Percentiles rank a stretch among this genome's conserved stretches.
These are phyloP conservation scores for Bradynema listronoti DNA, from an alignment of 1,140 invertebrate species.

Conservation along the genomic window DNA sequence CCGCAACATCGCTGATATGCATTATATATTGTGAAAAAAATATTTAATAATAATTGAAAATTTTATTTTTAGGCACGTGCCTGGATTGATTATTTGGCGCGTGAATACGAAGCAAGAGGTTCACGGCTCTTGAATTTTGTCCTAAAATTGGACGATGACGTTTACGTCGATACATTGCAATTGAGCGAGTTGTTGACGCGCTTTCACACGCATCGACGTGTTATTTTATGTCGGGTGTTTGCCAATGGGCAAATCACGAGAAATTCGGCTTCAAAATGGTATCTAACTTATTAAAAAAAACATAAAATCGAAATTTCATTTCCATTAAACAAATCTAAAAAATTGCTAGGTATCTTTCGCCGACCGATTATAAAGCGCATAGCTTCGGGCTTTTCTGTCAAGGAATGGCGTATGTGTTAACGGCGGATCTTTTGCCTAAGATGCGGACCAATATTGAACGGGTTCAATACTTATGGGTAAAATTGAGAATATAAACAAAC, in stretches of 20 bases:
- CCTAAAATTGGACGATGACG: conserved; percentile 39
- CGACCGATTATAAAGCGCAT: conserved; percentile 19
- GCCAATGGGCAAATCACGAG: conserved; percentile 26
- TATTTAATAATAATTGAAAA: no score
- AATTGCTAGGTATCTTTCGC: conserved; percentile 8
- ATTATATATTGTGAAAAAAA: no score
- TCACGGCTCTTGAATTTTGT: conserved; percentile 5
- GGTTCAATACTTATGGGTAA: conserved; percentile 34
- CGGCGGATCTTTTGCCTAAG: conserved; percentile 16
- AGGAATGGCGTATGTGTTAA: conserved; percentile 39
- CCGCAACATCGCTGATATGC: no score
- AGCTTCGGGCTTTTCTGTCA: conserved; percentile 34
- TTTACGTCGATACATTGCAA: conserved; percentile 14
- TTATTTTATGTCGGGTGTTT: conserved; percentile 33
- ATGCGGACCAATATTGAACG: conserved; percentile 22
- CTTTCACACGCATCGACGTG: not conserved
- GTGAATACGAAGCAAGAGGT: conserved; percentile 5
- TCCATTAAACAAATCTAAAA: not conserved
- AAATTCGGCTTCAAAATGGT: conserved; percentile 39
- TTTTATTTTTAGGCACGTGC: conserved; percentile 29
- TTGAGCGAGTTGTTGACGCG: conserved; percentile 12
- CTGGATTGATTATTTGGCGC: conserved; percentile 23
- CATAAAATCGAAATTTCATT: conserved; percentile 10
- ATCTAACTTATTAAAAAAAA: not conserved
- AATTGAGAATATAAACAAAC: not conserved